Percentiles rank a stretch among this genome's conserved stretches.
These are phyloP conservation scores for Tauraco hartlaubi DNA, from an alignment of 2,797 vertebrate genomes.

Conservation along the genomic window DNA sequence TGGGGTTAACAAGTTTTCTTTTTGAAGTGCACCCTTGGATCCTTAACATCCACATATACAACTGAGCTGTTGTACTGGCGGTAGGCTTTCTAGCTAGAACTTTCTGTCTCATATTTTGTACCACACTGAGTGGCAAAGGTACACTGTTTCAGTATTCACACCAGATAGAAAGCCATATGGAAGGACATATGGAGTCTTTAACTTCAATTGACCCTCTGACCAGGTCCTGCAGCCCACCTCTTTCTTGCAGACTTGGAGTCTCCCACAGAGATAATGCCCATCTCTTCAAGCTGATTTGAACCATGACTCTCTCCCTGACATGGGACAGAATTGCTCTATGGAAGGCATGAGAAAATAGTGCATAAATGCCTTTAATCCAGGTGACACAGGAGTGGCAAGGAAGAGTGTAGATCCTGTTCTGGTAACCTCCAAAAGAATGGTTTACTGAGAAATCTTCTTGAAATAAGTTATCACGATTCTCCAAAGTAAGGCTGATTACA, in stretches of 20 bases:
- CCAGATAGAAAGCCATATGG: not conserved
- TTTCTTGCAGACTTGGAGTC: not conserved
- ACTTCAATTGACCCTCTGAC: not conserved
- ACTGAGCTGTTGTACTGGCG: not conserved
- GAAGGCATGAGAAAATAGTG: not conserved
- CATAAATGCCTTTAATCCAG: not conserved
- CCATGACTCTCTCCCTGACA: not conserved
- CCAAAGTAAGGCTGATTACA: not conserved
- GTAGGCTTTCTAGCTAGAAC: not conserved
- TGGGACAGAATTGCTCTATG: not conserved
- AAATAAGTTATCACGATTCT: not conserved
- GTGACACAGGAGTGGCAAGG: not conserved
- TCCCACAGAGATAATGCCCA: not conserved
- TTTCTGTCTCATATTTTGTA: not conserved
- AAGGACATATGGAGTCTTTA: not conserved
- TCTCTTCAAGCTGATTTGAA: not conserved
- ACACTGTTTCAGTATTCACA: not conserved
- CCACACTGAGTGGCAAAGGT: not conserved
- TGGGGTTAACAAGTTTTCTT: not conserved
- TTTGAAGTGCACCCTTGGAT: not conserved
- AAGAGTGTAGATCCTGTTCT: not conserved
- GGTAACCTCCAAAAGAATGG: not conserved
- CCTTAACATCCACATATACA: fast-evolving
- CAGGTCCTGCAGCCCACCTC: not conserved
- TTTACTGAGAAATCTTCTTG: not conserved